Base-by-base conservation (phyloP, 2,113 vertebrate genomes). In the Caretta caretta region DNA sequence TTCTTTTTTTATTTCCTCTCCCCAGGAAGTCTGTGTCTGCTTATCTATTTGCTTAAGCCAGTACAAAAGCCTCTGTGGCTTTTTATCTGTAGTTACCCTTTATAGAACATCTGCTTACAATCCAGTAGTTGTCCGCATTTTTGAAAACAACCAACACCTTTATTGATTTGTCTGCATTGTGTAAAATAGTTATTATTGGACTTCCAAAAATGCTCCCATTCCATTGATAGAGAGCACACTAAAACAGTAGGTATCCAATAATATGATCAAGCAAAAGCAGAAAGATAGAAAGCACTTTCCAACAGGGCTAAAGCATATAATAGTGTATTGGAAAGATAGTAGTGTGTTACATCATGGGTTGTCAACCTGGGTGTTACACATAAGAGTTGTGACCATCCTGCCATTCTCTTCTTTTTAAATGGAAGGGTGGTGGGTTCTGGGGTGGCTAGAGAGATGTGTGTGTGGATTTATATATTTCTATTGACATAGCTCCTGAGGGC, bases 401-500 rank as follows among this genome's bases (percentile, higher is more conserved):
- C 14, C 1, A 27, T 83, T 57, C 50, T 50, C 93, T 90, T 91
- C 83, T 75, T 75, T 62, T 53, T 79, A 94, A 88, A 76, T 76
- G 19, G 10, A 76, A 76, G 13, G 20, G 10, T 22, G 72, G 22
- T 38, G 42, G 42, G 38, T 76, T 46, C n/a, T 46, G 38, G 72
- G 20, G 20, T 46, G 72, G 72, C 11, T 76, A 76, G 38, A 25
- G 42, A 25, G 14, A 76, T 17, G 72, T 20, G 69, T 13, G 16
- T 83, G 94, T n/a, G 38, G 87, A 96, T 97, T 96, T 93, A 96
- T 92, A 57, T 65, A 89, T 94, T 94, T 95, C 17, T 94, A 53
- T 56, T 97, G 89, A 62, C 78, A 35, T 80, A 65, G 62, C 84
- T 94, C 48, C 92, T 81, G 95, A 95, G 81, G 91, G 81, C 38